Base-by-base conservation (phyloP, 1,140 invertebrate species). In the Leucophenga varia region DNA sequence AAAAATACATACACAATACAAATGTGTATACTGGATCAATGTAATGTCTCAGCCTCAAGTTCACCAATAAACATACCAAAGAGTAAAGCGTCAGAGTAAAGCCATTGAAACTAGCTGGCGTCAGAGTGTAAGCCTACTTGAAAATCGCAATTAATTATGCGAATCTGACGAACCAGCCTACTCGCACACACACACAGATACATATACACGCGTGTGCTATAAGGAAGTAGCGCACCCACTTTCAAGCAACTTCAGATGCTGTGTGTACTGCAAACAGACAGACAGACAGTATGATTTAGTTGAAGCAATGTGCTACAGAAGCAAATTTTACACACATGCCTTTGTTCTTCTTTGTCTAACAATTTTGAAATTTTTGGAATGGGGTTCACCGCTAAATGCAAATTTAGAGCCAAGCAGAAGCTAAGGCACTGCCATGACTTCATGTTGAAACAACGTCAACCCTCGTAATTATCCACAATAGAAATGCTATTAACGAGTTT, bases 401-500 rank as follows among this genome's bases (percentile, higher is more conserved):
- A 67, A 67, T 67, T 67, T 67, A 67, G 67, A 65, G 63, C 61
- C 61, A 61, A 65, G 61, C 64, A 64, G 61, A 64, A 64, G 61
- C 61, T 57, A 65, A 57, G 57, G 64, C 56, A 44, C 31, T 9
- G 49, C 49, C 64, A 64, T 59, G 59, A 67, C 68, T 68, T n/a
- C n/a, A n/a, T 67, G 63, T 67, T 63, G 54, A 70, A 43, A 40
- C 21, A 12, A n/a, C 30, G 42, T 19, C 67, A 63, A 63, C 65
- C 67, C 59, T 46, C 57, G 57, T 63, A 70, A 70, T 71, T 70
- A 71, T 70, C 57, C 63, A 57, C 56, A 67, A 67, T 69, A 57
- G 61, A 63, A 72, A 72, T 60, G 58, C 64, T 59, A 72, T 72
- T 72, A 72, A 72, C 58, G 68, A 59, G 28, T 69, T 72, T 72